phyloP scores from a whole-genome alignment of 2,113 vertebrate genomes.

The Pangasianodon gigas region DNA sequence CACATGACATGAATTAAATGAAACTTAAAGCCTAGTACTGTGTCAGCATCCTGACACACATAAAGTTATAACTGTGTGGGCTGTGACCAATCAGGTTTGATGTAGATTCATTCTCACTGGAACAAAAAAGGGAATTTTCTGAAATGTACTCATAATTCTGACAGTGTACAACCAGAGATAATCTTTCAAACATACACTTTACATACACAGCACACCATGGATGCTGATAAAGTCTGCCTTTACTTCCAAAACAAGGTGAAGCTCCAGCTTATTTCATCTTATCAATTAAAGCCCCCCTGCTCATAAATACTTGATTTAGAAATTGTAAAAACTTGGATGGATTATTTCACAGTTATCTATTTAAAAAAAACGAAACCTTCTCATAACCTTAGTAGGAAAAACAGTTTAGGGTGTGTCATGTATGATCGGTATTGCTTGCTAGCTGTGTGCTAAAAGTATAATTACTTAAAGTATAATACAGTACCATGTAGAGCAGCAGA shows the following conservation, averaged over 20 bases:
- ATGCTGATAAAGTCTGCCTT: constrained; percentile 15
- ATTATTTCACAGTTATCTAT: background rate
- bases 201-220: background rate
- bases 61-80: background rate
- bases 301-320: background rate
- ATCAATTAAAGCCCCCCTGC: background rate
- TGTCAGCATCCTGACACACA: background rate
- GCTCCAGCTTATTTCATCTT: background rate
- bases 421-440: background rate
- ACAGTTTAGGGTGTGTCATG: background rate
- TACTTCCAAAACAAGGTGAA: background rate
- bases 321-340: too few relatives aligned
- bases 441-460: background rate
- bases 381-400: too few relatives aligned
- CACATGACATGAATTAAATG: background rate
- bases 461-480: background rate
- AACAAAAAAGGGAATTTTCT: background rate
- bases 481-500: background rate
- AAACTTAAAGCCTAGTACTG: background rate
- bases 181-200: constrained; percentile 1
- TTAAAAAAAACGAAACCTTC: background rate
- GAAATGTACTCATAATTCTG: constrained; percentile 28
- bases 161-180: constrained; percentile 26
- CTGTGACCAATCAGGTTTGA: background rate
- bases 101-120: background rate